Evolutionary conservation across 2,797 vertebrate genomes (phyloP), one percentile per base, ranked within the genome.

Genomic region (Scyliorhinus canicula): DNA sequence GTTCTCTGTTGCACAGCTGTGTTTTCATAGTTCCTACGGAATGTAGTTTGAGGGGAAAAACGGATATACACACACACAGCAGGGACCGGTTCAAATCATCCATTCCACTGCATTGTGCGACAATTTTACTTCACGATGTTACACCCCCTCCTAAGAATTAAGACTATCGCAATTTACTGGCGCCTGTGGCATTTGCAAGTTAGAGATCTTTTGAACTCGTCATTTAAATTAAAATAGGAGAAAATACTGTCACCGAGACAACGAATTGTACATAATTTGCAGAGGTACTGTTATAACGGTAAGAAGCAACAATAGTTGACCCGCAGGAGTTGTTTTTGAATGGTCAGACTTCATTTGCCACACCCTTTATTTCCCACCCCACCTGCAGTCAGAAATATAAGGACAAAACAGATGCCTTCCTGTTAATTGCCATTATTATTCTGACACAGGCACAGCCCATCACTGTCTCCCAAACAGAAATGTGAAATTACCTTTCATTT

Each of bases 321-420:
- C 88, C 65, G 60, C 44, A 91, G 26, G 88, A 91, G 88, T 91
- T 65, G 60, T 65, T 26, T 91, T 44, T 91, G 57, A 65, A 65
- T 91, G 40, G 44, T 1, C 88, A 88, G 85, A 91, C 88, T 91
- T 91, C 57, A 91, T 44, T 65, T 91, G 88, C 57, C 86, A 90
- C 86, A 90, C 86, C 86, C 57, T 90, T 90, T 91, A 91, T 65
- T 91, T 91, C 21, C 57, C 60, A 91, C 2, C 60, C 57, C 60
- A 91, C n/a, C 57, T 65, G 26, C 57, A 63, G 88, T 14, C 52
- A 40, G 60, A 44, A 91, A 65, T 24, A 44, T 21, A 91, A 44
- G 57, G 55, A 11, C 71, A 82, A 8, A 63, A 91, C 88, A 91
- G 57, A 65, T 88, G 31, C 57, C 55, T 31, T 52, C 26, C 50